Evolutionary conservation across 2,888 invertebrate genomes (phyloP), one percentile per base, ranked within the genome.

Genomic region (Phania funesta): DNA sequence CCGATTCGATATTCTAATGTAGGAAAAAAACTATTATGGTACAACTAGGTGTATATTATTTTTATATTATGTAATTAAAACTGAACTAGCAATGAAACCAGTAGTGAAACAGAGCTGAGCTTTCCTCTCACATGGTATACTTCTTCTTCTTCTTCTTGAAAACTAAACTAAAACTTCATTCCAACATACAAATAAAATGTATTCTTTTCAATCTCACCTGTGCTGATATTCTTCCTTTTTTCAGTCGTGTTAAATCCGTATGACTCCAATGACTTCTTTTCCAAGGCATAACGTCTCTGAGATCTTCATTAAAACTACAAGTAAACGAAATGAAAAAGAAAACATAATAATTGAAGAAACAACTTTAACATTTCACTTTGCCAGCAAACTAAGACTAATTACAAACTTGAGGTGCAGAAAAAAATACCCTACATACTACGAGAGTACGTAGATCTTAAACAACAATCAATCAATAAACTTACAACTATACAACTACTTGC

Each of bases 231-330:
- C 94, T 94, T 83, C 96, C 96, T 86, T 93, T 93, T 89, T 94
- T 93, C 87, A 96, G 92, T 87, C 96, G 92, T 73, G 94, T 93
- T 71, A 96, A 92, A 91, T 96, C 96, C 20, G 96, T 96, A 88
- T 96, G 96, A 86, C 95, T 95, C 95, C 95, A 96, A 85, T 93
- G 93, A 89, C 94, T 94, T 81, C 92, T 92, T 29, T 94, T 93
- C 95, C 95, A 95, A 13, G 95, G 95, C 86, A 93, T 93, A 52
- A 94, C 93, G 85, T 93, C 93, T 86, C 94, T 92, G 71, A 95
- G 92, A 90, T 95, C 94, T 90, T 94, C 93, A 85, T 93, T 93
- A 90, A 95, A 94, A 87, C 93, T 93, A 90, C 5, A 58, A 54
- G 8, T 24, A 54, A 16, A 38, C 24, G 41, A 60, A 68, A 16